Base-by-base conservation (phyloP, 2,888 invertebrate species). In the Phorcus lineatus region DNA sequence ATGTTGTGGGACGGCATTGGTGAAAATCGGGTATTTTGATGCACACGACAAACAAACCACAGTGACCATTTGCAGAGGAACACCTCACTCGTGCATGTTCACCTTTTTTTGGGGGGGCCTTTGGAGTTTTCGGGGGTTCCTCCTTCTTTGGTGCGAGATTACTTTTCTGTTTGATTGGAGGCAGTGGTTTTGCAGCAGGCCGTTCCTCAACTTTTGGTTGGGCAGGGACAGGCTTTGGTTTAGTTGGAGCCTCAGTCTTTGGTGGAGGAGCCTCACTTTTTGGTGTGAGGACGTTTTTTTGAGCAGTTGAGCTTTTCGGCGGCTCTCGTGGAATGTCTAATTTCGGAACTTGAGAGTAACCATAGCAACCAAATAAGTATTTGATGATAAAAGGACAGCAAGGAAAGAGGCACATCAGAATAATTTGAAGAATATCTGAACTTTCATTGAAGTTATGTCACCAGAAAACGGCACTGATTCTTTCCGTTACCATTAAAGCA, bases 251-350 rank as follows among this genome's bases (percentile, higher is more conserved):
- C 28, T 47, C 47, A 13, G 47, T 1, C 13, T 62, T 62, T 62
- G 75, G 78, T 52, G 77, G 57, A 53, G 66, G n/a, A 55, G 66
- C 74, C 47, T 57, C 66, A 53, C 1, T 22, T n/a, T 75, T 75
- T 75, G 16, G 28, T 31, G 55, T 40, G 40, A 74, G 70, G 52
- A n/a, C 6, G 31, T 22, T 24, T 47, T 57, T 70, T 57, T 19
- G 57, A 13, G 40, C 57, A 70, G n/a, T 22, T 52, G 40, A 19
- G 2, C 16, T 52, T 47, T 53, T 66, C 22, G 66, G 22, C 52
- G 11, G 55, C 11, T 70, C 57, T 6, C 57, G 19, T 78, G 80
- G 82, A 9, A 80, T 80, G 57, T 53, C 80, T 17, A 80, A 75
- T 53, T 82, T 82, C 36, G 47, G 19, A 53, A 78, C 67, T 79